A percentile compares a stretch with the other conserved stretches of the same genome.
Evolutionary conservation across 2,888 invertebrate genomes (phyloP).

Genomic region (Melanotus villosus): DNA sequence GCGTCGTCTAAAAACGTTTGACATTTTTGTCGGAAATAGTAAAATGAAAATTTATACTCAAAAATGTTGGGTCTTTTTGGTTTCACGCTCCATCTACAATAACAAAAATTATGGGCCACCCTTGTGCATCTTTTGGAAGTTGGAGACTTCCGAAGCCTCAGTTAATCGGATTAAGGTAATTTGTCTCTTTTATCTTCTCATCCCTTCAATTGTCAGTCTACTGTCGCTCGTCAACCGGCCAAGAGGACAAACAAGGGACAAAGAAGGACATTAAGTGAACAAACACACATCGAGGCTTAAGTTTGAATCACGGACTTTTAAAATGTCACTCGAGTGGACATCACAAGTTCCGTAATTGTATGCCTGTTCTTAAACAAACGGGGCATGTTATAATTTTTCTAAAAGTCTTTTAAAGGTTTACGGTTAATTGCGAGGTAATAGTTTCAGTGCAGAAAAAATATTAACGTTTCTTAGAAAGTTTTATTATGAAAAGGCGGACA

Average conservation of each 20-base stretch:
- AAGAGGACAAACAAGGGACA: constrained; percentile 54
- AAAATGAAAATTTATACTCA: no score
- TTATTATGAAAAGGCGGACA: constrained; percentile 10
- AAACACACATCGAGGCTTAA: constrained; percentile 45
- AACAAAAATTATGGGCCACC: background rate
- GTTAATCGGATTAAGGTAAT: constrained; percentile 60
- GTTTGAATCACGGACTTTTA: constrained; percentile 40
- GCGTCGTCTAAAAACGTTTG: no score
- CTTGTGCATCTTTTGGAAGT: no score
- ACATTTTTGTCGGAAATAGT: no score
- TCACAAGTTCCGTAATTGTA: background rate
- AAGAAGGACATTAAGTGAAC: constrained; percentile 56
- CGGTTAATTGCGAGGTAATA: no score
- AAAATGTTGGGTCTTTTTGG: no score
- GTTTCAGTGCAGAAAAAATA: constrained; percentile 5
- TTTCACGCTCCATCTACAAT: background rate
- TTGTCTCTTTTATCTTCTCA: constrained; percentile 59
- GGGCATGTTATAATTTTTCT: no score
- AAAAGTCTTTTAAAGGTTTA: no score
- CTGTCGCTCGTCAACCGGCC: constrained; percentile 56
- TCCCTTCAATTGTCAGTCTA: constrained; percentile 59
- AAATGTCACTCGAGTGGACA: constrained; percentile 43
- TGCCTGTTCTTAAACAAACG: no score
- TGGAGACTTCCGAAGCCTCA: constrained; percentile 34
- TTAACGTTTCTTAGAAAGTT: constrained; percentile 14